phyloP scores from a whole-genome alignment of 2,113 vertebrate species.

The Plestiodon gilberti region DNA sequence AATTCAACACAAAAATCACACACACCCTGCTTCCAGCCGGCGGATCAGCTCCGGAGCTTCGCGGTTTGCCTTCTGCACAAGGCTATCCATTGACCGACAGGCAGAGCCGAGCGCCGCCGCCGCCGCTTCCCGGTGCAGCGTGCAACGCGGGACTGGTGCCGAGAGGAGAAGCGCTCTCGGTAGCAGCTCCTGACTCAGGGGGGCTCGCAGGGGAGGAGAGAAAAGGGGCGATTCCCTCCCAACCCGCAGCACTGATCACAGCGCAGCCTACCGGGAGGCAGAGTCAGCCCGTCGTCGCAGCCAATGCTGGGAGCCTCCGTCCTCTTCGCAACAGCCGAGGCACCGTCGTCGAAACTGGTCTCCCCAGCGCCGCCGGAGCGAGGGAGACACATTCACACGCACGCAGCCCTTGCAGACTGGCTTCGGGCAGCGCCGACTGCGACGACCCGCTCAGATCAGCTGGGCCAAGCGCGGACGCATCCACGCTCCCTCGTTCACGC shows the following conservation, averaged over 20 bases:
- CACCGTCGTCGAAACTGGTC: too few relatives aligned
- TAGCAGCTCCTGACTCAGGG: slow-evolving; percentile 38
- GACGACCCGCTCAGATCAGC: too few relatives aligned
- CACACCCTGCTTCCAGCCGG: slow-evolving; percentile 16
- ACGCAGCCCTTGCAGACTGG: too few relatives aligned
- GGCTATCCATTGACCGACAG: slow-evolving; percentile 28
- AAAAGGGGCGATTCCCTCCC: slow-evolving; percentile 40
- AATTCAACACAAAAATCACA: too few relatives aligned
- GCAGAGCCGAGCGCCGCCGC: fast-evolving
- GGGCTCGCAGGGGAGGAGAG: slow-evolving; percentile 10
- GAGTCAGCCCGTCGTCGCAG: slow-evolving; percentile 11
- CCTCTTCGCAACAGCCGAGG: too few relatives aligned
- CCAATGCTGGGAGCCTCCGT: background rate
- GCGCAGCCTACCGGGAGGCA: slow-evolving; percentile 64
- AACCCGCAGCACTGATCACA: slow-evolving; percentile 37
- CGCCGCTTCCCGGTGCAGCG: slow-evolving; percentile 2
- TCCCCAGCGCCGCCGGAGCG: too few relatives aligned
- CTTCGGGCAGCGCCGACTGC: too few relatives aligned
- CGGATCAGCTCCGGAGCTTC: slow-evolving; percentile 6
- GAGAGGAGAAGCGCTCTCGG: slow-evolving; percentile 8
- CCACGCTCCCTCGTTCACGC: too few relatives aligned
- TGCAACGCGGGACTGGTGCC: slow-evolving; percentile 30
- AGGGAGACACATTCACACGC: background rate
- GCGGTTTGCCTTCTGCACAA: slow-evolving; percentile 4
- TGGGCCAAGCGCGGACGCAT: too few relatives aligned